Evolutionary conservation across 2,797 vertebrate species (phyloP).

Genomic region (Coluber constrictor): DNA sequence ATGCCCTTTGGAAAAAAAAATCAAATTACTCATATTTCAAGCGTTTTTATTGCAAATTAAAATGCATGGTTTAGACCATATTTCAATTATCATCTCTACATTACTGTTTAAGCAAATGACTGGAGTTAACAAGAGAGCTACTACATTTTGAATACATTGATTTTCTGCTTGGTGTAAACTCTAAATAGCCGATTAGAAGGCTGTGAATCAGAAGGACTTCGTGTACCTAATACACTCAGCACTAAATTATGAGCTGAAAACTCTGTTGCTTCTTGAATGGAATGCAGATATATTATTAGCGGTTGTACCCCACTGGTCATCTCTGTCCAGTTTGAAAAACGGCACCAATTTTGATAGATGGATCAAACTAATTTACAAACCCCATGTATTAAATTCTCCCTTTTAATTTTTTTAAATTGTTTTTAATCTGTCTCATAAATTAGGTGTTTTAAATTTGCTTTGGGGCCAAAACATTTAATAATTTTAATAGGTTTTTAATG

Average conservation of each 20-base stretch:
- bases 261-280: slow-evolving; percentile 62
- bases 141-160: slow-evolving; percentile 77
- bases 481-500: no score
- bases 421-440: no score
- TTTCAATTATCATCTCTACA: slow-evolving; percentile 78
- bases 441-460: no score
- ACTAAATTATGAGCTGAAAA: slow-evolving; percentile 65
- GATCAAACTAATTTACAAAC: slow-evolving; percentile 61
- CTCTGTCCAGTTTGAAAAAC: slow-evolving; percentile 65
- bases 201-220: slow-evolving; percentile 73
- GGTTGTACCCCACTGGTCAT: slow-evolving; percentile 29
- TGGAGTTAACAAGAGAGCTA: slow-evolving; percentile 74
- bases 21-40: slow-evolving; percentile 71
- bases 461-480: no score
- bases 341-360: slow-evolving; percentile 61
- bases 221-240: slow-evolving; percentile 68
- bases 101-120: slow-evolving; percentile 78
- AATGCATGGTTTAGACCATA: slow-evolving; percentile 71
- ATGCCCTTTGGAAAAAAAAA: slow-evolving; percentile 53
- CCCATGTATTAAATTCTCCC: slow-evolving; percentile 45
- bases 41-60: slow-evolving; percentile 72
- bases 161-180: slow-evolving; percentile 78
- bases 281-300: slow-evolving; percentile 65
- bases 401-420: no score
- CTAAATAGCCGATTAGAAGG: slow-evolving; percentile 76